phyloP scores from a whole-genome alignment of 2,888 invertebrate genomes.

The Resseliella maxima region DNA sequence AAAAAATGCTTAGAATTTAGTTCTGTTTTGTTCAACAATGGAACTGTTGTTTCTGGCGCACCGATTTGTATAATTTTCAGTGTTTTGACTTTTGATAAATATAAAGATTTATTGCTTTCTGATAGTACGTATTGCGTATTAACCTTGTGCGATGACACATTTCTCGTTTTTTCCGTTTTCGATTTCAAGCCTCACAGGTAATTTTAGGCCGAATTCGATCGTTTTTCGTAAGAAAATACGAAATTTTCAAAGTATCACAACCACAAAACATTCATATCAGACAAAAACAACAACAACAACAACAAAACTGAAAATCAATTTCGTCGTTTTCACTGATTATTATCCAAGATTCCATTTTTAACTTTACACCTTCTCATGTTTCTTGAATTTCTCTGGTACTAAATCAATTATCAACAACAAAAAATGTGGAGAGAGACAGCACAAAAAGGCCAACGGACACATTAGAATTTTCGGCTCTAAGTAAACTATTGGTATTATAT shows the following conservation, averaged over 20 bases:
- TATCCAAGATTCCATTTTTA: constrained; percentile 39
- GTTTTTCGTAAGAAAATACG: not conserved
- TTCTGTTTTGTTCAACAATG: not conserved
- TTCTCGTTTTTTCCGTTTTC: not conserved
- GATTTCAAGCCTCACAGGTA: not conserved
- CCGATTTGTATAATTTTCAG: constrained; percentile 8
- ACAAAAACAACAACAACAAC: not conserved
- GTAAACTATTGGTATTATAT: constrained; percentile 6
- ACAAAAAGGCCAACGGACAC: constrained; percentile 48
- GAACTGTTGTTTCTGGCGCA: constrained; percentile 19
- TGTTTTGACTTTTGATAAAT: constrained; percentile 41
- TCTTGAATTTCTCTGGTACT: constrained; percentile 30
- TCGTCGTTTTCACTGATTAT: constrained; percentile 44
- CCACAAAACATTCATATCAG: not conserved
- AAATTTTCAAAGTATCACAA: not conserved
- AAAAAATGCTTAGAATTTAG: not conserved
- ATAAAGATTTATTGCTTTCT: constrained; percentile 38
- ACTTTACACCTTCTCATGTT: constrained; percentile 47
- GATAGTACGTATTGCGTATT: constrained; percentile 19
- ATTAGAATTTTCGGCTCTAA: constrained; percentile 40
- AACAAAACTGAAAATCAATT: constrained; percentile 15
- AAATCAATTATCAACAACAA: constrained; percentile 27
- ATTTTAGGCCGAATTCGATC: not conserved
- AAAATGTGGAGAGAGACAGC: not conserved
- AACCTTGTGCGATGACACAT: constrained; percentile 51